Evolutionary conservation across 2,888 invertebrate species (phyloP), one percentile per base, ranked within the genome.

Genomic region (Malachius bipustulatus): DNA sequence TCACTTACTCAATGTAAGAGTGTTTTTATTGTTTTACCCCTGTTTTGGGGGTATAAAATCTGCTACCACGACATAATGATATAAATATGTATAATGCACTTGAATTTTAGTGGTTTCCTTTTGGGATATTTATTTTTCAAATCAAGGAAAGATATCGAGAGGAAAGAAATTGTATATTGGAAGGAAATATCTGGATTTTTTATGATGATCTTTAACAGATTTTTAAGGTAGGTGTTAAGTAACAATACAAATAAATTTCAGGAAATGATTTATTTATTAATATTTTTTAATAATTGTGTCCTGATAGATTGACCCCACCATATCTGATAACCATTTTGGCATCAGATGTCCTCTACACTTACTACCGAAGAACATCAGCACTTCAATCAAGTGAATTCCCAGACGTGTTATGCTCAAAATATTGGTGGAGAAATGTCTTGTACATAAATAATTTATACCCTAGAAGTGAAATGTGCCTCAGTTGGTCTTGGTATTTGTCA

Each of bases 401-500:
- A 4, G 59, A 65, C 13, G 53, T 56, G 1, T 41, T 50, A n/a
- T 69, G 70, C 43, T 48, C 57, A 2, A 62, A 62, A 41, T 66
- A 65, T 43, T 69, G 69, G 69, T 69, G 69, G 69, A 56, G 66
- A 41, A 69, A 69, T 49, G 29, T 69, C 3, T 46, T 70, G 2
- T 69, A 67, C 45, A 65, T 68, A 28, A 65, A 66, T 46, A 68
- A 67, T 51, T 50, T 68, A 2, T 68, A 53, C 41, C 54, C 55
- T 3, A 55, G 62, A 35, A 52, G 58, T 0, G 56, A 62, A 14
- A 66, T 68, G 66, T 68, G 68, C 36, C 44, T 68, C 42, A 58
- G 61, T 10, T 68, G 68, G 68, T 66, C 65, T 29, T 68, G 66
- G 66, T 68, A 67, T 41, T 46, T 68, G 13, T 59, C 67, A 14